Evolutionary conservation across 2,113 vertebrate species (phyloP).

Genomic region (Bostrychus sinensis): DNA sequence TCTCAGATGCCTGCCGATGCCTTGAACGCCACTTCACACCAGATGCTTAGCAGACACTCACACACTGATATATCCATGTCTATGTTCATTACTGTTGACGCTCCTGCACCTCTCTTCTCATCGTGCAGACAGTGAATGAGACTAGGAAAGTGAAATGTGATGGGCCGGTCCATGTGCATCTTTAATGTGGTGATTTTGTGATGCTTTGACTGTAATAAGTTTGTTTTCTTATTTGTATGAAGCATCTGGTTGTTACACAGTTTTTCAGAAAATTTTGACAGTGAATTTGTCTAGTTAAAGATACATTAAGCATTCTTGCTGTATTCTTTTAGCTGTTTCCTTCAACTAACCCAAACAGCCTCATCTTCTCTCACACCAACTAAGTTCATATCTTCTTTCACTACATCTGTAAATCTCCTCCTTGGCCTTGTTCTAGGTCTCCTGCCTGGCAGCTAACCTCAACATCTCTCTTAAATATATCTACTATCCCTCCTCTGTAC

Average conservation of each 20-base stretch:
- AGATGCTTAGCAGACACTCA: slow-evolving; percentile 67
- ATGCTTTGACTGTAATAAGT: slow-evolving; percentile 18
- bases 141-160: slow-evolving; percentile 36
- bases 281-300: slow-evolving; percentile 1
- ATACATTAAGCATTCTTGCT: no score
- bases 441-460: no score
- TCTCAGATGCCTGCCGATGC: slow-evolving; percentile 65
- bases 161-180: slow-evolving; percentile 23
- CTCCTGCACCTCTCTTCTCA: slow-evolving; percentile 57
- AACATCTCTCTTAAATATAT: no score
- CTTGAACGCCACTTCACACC: slow-evolving; percentile 67
- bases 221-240: neutral
- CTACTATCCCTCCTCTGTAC: no score
- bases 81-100: slow-evolving; percentile 80
- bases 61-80: slow-evolving; percentile 73
- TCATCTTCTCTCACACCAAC: neutral
- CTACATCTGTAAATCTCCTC: no score
- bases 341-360: no score
- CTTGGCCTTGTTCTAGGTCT: no score
- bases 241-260: slow-evolving; percentile 14
- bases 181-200: slow-evolving; percentile 15
- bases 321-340: no score
- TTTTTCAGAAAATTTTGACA: slow-evolving; percentile 12
- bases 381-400: neutral
- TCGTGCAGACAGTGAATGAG: slow-evolving; percentile 42